phyloP scores from a whole-genome alignment of 2,888 invertebrate genomes.

The Marronus borbonicus region DNA sequence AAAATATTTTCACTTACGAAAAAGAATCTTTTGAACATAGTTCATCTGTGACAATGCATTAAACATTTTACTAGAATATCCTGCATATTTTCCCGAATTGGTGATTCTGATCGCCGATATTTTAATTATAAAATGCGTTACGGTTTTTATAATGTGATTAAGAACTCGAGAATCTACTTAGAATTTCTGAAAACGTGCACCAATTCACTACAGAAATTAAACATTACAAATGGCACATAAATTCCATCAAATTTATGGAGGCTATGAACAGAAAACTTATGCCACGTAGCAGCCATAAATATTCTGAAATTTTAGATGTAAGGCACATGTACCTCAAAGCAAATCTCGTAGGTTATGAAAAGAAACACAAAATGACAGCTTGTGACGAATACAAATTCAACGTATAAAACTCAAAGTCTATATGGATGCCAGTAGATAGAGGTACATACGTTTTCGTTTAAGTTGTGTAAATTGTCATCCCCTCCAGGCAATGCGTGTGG shows the following conservation, averaged over 20 bases:
- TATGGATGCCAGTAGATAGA: not conserved
- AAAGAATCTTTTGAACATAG: no score
- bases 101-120: no score
- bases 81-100: no score
- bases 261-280: conserved; percentile 19
- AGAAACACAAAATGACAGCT: conserved; percentile 37
- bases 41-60: no score
- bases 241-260: conserved; percentile 36
- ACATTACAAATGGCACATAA: conserved; percentile 31
- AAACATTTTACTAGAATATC: no score
- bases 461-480: conserved; percentile 3
- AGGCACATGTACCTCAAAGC: conserved; percentile 25
- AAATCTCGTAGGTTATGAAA: conserved; percentile 38
- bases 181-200: not conserved
- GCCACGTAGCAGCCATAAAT: conserved; percentile 43
- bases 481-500: no score
- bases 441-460: conserved; percentile 8
- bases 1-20: no score
- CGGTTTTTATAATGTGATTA: not conserved
- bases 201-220: conserved; percentile 21
- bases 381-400: conserved; percentile 43
- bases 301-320: conserved; percentile 33
- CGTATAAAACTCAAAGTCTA: conserved; percentile 27
- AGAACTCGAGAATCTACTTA: not conserved
- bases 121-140: no score